phyloP scores from a whole-genome alignment of 2,113 vertebrate genomes.

The Anolis sagrei region DNA sequence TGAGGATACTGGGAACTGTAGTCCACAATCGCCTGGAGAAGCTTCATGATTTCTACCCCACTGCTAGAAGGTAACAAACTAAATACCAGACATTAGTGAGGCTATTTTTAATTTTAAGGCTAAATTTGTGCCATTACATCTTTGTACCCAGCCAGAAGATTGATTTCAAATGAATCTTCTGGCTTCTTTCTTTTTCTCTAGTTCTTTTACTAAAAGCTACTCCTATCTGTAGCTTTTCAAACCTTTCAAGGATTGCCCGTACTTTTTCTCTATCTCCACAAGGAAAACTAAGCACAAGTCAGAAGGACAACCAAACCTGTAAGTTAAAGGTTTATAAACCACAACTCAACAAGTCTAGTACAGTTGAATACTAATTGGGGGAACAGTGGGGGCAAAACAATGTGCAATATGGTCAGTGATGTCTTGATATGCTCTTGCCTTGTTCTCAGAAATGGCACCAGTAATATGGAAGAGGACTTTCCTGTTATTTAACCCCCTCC shows the following conservation, averaged over 20 bases:
- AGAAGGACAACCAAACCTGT: neutral
- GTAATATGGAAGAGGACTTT: neutral
- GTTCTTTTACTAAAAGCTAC: too few species aligned
- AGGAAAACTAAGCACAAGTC: neutral
- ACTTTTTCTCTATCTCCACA: too few species aligned
- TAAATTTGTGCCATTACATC: neutral
- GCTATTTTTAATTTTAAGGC: neutral
- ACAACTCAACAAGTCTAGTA: neutral
- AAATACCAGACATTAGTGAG: neutral
- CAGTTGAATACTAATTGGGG: neutral
- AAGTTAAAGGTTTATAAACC: neutral
- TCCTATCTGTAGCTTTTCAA: too few species aligned
- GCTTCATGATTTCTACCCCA: too few species aligned
- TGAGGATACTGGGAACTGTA: too few species aligned
- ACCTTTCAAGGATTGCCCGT: too few species aligned
- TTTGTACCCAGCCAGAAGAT: too few species aligned
- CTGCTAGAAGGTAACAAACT: neutral
- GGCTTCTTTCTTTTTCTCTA: too few species aligned
- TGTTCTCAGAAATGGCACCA: neutral
- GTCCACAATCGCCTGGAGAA: too few species aligned
- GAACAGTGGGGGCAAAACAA: neutral
- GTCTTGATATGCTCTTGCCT: neutral
- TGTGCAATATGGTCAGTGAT: neutral
- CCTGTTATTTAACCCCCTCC: neutral
- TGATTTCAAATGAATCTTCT: too few species aligned